Conservation (phyloP, 1,140 invertebrate genomes). For the Mercenaria mercenaria region DNA sequence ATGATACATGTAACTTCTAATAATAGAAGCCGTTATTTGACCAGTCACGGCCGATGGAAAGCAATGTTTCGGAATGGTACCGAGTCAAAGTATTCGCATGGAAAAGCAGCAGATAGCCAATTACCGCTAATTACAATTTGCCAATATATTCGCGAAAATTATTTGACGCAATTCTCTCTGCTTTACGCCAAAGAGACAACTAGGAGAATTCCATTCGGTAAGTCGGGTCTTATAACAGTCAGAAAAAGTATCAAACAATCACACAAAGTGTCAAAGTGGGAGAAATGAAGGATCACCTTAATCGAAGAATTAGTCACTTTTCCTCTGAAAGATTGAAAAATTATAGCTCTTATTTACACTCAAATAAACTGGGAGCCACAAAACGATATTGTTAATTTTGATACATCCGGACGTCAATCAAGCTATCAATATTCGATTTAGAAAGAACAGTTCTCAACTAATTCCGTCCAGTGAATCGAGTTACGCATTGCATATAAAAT, state of each 20-base stretch:
- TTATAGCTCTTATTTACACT: conserved; percentile 68
- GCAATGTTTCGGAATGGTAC: no score
- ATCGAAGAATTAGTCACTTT: conserved; percentile 58
- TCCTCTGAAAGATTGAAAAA: conserved; percentile 66
- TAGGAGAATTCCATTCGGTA: no score
- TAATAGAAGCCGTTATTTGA: no score
- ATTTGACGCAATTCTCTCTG: no score
- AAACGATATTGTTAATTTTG: conserved; percentile 69
- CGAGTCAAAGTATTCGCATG: no score
- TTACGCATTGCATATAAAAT: conserved; percentile 60
- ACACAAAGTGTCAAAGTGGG: conserved; percentile 33
- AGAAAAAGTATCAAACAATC: conserved; percentile 4
- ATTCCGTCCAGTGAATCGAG: conserved; percentile 48
- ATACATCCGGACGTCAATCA: conserved; percentile 59
- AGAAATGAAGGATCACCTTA: conserved; percentile 57
- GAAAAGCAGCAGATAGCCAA: no score
- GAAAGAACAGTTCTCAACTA: conserved; percentile 22
- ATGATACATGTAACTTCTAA: no score
- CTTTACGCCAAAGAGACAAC: no score
- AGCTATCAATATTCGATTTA: conserved; percentile 63
- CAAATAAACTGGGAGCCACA: conserved; percentile 66
- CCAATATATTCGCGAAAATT: no score
- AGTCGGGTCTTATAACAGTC: no score
- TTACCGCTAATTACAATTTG: no score
- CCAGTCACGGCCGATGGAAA: no score